Evolutionary conservation across 2,797 vertebrate species (phyloP).

Genomic region (Sternotherus odoratus): DNA sequence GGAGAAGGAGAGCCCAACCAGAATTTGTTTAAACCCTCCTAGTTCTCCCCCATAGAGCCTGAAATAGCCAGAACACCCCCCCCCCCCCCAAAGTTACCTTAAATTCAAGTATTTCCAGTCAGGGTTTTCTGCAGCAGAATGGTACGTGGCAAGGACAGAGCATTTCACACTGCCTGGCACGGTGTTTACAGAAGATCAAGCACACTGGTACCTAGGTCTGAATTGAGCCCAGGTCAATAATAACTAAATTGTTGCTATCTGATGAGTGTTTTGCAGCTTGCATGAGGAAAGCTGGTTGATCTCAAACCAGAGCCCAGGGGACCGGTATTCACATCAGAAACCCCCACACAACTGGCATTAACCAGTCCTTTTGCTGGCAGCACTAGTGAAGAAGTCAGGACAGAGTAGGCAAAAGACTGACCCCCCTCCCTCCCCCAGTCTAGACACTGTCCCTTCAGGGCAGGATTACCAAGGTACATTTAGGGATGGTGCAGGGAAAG

Average conservation of each 20-base stretch:
- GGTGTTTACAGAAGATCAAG: neutral
- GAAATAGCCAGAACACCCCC: too few species aligned
- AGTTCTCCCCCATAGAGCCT: neutral
- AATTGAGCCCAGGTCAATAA: neutral
- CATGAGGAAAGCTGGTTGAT: neutral
- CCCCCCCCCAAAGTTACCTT: too few species aligned
- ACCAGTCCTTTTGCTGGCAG: neutral
- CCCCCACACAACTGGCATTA: neutral
- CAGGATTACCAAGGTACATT: neutral
- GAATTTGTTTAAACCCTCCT: conserved; percentile 19
- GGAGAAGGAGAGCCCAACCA: conserved; percentile 26
- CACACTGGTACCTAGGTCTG: rapidly evolving
- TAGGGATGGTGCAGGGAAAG: neutral
- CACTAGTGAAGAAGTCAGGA: neutral
- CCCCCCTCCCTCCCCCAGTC: rapidly evolving
- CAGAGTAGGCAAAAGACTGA: neutral
- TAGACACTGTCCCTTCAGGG: neutral
- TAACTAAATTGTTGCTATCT: neutral
- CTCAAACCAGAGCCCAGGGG: neutral
- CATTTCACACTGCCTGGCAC: neutral
- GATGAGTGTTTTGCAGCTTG: neutral
- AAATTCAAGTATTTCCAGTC: neutral
- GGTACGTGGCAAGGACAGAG: neutral
- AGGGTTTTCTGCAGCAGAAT: neutral
- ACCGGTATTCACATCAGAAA: neutral